Evolutionary conservation across 2,888 invertebrate species (phyloP).

Genomic region (Osedax fenrisi): DNA sequence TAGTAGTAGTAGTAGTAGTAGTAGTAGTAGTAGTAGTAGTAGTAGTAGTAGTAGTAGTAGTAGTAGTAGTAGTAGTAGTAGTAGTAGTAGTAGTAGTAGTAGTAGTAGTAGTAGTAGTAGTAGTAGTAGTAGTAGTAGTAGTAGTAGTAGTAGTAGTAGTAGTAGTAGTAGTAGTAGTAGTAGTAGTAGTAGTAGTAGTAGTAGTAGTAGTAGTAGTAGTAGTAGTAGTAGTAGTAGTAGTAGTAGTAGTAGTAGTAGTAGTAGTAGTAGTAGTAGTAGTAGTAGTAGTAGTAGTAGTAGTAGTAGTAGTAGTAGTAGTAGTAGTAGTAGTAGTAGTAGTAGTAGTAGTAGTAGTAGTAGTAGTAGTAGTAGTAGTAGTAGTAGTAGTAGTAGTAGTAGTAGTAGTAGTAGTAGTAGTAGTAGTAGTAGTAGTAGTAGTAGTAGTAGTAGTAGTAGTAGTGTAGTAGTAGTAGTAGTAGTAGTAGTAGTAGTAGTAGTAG

Average conservation of each 20-base stretch:
- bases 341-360: slow-evolving; percentile 5
- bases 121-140: slow-evolving; percentile 8
- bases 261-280: slow-evolving; percentile 2
- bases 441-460: no score
- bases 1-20: neutral
- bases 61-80: slow-evolving; percentile 11
- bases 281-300: slow-evolving; percentile 1
- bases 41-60: slow-evolving; percentile 1
- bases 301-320: neutral
- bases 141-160: slow-evolving; percentile 6
- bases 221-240: slow-evolving; percentile 15
- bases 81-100: slow-evolving; percentile 7
- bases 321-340: neutral
- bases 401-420: no score
- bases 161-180: slow-evolving; percentile 12
- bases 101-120: slow-evolving; percentile 12
- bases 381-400: neutral
- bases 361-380: no score
- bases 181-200: slow-evolving; percentile 9
- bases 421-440: no score
- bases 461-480: neutral
- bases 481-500: neutral
- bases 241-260: slow-evolving; percentile 10
- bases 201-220: slow-evolving; percentile 7
- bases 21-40: neutral